Percentiles rank a stretch among this genome's conserved stretches.
Evolutionary conservation across 2,797 vertebrate species (phyloP).

Genomic region (Cercopithecus hamlyni): DNA sequence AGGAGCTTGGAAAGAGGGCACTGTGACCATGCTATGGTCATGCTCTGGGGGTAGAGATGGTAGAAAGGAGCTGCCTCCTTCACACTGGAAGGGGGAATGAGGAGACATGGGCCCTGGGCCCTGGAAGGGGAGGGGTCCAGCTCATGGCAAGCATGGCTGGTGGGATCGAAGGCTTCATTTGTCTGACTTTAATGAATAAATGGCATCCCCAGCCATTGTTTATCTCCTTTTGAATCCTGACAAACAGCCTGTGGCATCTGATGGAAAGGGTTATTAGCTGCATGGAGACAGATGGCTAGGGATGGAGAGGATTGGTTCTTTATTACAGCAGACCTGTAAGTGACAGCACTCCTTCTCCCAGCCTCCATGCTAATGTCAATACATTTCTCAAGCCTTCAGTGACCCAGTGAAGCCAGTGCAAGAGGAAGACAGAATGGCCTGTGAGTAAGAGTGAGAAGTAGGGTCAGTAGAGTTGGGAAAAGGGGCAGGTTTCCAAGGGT

Average conservation of each 20-base stretch:
- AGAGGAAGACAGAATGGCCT: background rate
- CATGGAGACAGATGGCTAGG: conserved; percentile 85
- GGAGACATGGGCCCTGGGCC: background rate
- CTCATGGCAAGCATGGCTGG: background rate
- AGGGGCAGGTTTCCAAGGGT: background rate
- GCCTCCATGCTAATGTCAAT: background rate
- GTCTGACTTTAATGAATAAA: conserved; percentile 64
- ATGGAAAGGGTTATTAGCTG: conserved; percentile 85
- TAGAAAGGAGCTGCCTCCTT: background rate
- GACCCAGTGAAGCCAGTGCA: background rate
- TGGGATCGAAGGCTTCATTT: conserved; percentile 49
- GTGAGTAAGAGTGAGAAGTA: background rate
- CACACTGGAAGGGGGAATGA: background rate
- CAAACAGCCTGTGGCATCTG: conserved; percentile 83
- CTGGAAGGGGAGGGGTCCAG: background rate
- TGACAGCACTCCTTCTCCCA: conserved; percentile 66
- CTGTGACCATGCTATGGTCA: background rate
- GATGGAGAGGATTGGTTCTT: conserved; percentile 81
- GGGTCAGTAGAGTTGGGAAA: background rate
- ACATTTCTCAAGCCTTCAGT: conserved; percentile 14
- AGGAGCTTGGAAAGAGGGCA: background rate
- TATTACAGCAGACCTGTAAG: conserved; percentile 65
- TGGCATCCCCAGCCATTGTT: conserved; percentile 77
- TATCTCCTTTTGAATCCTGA: conserved; percentile 84
- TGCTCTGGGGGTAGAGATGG: background rate